Base-by-base conservation (phyloP, 2,888 invertebrate species). In the Tholera decimalis region DNA sequence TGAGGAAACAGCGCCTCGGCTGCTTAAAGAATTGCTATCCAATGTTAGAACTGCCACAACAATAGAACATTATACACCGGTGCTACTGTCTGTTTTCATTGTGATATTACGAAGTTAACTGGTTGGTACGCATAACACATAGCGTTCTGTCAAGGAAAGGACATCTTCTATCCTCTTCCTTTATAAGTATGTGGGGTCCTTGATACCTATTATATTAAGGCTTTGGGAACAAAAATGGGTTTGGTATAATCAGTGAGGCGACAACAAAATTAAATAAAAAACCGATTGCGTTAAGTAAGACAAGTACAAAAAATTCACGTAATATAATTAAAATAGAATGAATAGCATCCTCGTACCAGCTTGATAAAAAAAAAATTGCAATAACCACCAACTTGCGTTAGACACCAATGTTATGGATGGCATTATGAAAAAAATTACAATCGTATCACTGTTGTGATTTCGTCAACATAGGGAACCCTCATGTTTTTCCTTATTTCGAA, bases 161-260 rank as follows among this genome's bases (percentile, higher is more conserved):
- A 41, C 9, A 44, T 22, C 71, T 72, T 79, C 71, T 73, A 72
- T 80, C 82, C 80, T 77, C 39, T 63, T 5, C 73, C 69, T 62
- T 69, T 71, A 53, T 18, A 39, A n/a, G n/a, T n/a, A n/a, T n/a
- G n/a, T 26, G 39, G 28, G 15, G 41, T 26, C 15, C 49, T 56
- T 51, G 37, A 47, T 64, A n/a, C n/a, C n/a, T n/a, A n/a, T 57
- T 62, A 65, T n/a, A 61, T 55, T 9, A 41, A n/a, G 13, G 47
- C 35, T 35, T n/a, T 30, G 24, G 20, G 9, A n/a, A 30, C 35
- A 46, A 13, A 4, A 37, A 30, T 22, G 4, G 2, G 6, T 30
- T 18, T 44, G n/a, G 1, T 39, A 18, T 37, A n/a, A n/a, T n/a
- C n/a, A n/a, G n/a, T n/a, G n/a, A n/a, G n/a, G n/a, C n/a, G n/a